A percentile compares a stretch with the other conserved stretches of the same genome.
Evolutionary conservation across 2,797 vertebrate genomes (phyloP).

Genomic region (Tinamus major): DNA sequence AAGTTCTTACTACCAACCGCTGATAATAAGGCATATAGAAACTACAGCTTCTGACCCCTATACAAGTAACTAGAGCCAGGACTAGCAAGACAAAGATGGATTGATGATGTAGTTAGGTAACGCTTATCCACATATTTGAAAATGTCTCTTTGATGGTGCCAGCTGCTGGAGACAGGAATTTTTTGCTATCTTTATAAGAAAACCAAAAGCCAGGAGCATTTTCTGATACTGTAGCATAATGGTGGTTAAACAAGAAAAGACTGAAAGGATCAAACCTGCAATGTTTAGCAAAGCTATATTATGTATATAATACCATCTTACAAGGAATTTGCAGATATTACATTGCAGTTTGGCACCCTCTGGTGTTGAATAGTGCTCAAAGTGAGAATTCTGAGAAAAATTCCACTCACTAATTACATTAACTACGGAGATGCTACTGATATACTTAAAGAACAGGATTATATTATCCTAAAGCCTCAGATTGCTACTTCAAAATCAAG

Average conservation of each 20-base stretch:
- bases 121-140: constrained; percentile 12
- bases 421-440: neutral
- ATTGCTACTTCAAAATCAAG: neutral
- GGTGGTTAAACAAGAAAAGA: neutral
- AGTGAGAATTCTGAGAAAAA: constrained; percentile 1
- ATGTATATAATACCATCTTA: neutral
- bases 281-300: neutral
- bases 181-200: neutral
- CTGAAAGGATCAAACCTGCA: neutral
- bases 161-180: neutral
- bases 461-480: neutral
- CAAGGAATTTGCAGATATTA: neutral
- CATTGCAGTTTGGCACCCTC: neutral
- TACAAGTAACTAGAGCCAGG: neutral
- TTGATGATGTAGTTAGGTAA: neutral
- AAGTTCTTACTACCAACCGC: neutral
- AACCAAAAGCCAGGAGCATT: neutral
- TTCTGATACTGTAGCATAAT: neutral
- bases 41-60: neutral
- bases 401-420: neutral
- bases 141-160: neutral
- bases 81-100: neutral
- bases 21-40: neutral
- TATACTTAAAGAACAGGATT: neutral
- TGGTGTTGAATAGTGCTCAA: neutral